Base-by-base conservation (phyloP, 2,113 vertebrate genomes). In the Tetraodon nigroviridis region DNA sequence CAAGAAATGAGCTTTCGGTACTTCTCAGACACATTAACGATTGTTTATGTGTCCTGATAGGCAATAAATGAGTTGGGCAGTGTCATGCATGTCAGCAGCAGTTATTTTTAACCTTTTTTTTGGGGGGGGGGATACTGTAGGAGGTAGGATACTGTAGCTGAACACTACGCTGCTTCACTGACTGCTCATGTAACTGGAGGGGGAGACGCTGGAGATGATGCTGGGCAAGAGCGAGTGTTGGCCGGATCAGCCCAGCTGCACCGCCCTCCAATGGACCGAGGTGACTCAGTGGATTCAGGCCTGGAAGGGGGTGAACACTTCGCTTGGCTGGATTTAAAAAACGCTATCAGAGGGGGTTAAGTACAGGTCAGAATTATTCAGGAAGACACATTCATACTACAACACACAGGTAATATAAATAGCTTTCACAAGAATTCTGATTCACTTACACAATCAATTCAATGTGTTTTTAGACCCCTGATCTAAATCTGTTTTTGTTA, bases 151-250 rank as follows among this genome's bases (percentile, higher is more conserved):
- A 64, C 73, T 79, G 71, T 54, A 67, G 17, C 55, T 11, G 55
- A 13, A 59, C 63, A 64, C 45, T 45, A 64, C 74, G 64, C 60
- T 55, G 71, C 72, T 73, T 41, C 47, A 3, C 29, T 24, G 52
- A 49, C 21, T 57, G 58, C 61, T 81, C 69, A 59, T 58, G 63
- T 59, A 60, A 74, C 78, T 24, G 27, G 67, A 75, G 68, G 75
- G 66, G 66, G 75, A 64, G 76, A 68, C 61, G 60, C 63, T 68
- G 72, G 76, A 75, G 54, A 81, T 73, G 82, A 82, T 44, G 51
- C 68, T 58, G 75, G 64, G 64, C 59, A 67, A 53, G 42, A 44
- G 61, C 46, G 55, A 58, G 76, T 74, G 69, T 67, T 37, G 69
- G 67, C 65, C 54, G 71, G 81, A 76, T 83, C 81, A 79, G 51